These are phyloP conservation scores for Caenorhabditis sp. DNA, from an alignment of 2,888 invertebrate species.

Conservation along the genomic window DNA sequence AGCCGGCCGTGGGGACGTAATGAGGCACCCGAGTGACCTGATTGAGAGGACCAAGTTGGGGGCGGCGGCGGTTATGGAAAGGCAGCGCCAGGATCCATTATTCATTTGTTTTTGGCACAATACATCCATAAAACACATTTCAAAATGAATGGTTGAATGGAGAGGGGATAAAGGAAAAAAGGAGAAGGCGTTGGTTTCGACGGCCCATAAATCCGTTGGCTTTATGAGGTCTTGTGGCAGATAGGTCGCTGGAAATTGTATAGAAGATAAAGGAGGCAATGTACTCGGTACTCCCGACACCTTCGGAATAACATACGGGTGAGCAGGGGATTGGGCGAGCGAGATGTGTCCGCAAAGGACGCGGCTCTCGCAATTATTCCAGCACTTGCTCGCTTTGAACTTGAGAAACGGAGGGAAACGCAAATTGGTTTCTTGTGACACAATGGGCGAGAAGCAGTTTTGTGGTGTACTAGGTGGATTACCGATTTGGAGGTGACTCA, in stretches of 20 bases:
- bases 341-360: constrained; percentile 51
- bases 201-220: constrained; percentile 42
- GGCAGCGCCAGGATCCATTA: constrained; percentile 13
- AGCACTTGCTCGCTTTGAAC: constrained; percentile 39
- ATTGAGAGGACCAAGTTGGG: background rate
- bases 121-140: constrained; percentile 20
- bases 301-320: constrained; percentile 10
- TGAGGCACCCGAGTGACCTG: constrained; percentile 19
- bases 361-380: constrained; percentile 28
- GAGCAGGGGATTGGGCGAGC: constrained; percentile 9
- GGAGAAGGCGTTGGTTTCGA: constrained; percentile 10
- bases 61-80: background rate
- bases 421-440: constrained; percentile 50
- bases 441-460: background rate
- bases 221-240: constrained; percentile 34
- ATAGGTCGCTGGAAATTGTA: constrained; percentile 12
- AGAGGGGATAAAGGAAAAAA: no score
- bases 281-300: no score
- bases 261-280: constrained; percentile 2
- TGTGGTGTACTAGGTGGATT: constrained; percentile 1
- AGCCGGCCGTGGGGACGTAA: constrained; percentile 11
- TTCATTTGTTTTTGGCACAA: constrained; percentile 47
- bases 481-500: constrained; percentile 11
- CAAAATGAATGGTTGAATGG: constrained; percentile 39
- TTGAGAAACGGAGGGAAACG: constrained; percentile 32